Percentiles rank a stretch among this genome's conserved stretches.
Conservation (phyloP, 2,888 invertebrate genomes). For the Aplocera efformata region DNA sequence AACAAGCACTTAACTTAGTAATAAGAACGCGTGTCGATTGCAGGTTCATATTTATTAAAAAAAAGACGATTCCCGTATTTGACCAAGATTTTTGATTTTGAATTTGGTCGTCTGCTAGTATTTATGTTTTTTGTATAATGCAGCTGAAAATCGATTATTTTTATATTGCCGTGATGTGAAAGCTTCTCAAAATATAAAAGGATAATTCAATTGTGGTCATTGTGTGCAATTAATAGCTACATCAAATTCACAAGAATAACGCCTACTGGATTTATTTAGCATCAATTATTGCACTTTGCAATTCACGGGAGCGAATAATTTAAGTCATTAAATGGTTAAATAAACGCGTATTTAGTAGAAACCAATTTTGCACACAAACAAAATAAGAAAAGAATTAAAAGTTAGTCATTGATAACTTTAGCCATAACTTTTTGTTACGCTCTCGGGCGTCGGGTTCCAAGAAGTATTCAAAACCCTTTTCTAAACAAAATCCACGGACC, state of each 20-base stretch:
- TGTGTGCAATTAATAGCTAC: constrained; percentile 28
- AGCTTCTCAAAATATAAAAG: not conserved
- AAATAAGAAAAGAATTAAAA: constrained; percentile 36
- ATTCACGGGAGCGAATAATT: constrained; percentile 49
- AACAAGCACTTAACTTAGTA: no score
- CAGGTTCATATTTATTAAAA: no score
- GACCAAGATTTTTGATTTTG: no score
- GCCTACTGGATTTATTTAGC: constrained; percentile 47
- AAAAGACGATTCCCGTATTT: no score
- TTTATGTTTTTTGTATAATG: no score
- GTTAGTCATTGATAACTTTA: constrained; percentile 42
- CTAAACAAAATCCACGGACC: constrained; percentile 44
- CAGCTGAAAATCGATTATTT: no score
- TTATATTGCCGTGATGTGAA: no score
- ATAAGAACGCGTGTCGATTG: no score
- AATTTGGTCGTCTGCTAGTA: no score
- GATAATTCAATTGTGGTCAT: constrained; percentile 24
- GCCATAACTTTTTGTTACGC: constrained; percentile 38
- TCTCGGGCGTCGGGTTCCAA: constrained; percentile 43
- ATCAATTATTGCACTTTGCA: constrained; percentile 46
- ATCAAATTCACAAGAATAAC: constrained; percentile 28
- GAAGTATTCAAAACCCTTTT: constrained; percentile 61
- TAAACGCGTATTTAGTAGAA: constrained; percentile 30
- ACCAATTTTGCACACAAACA: constrained; percentile 29
- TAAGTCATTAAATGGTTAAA: constrained; percentile 22